Evolutionary conservation across 2,888 invertebrate genomes (phyloP), one percentile per base, ranked within the genome.

Genomic region (Polydrusus pterygomalis): DNA sequence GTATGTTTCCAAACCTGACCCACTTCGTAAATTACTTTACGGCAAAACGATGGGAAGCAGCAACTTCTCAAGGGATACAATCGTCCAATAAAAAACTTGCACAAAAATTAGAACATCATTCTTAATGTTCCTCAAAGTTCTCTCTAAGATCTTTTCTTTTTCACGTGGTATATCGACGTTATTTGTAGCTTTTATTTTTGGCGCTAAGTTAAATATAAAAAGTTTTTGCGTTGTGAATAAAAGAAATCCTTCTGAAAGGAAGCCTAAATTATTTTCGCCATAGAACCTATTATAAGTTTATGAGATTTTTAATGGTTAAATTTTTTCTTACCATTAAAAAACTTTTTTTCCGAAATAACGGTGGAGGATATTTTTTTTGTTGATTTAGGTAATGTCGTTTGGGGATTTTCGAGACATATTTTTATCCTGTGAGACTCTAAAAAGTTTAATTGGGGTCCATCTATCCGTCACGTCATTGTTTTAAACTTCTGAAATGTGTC

Each of bases 101-200:
- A 15, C 47, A 47, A 47, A 47, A 47, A 47, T 47, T 47, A 47
- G 17, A 47, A 15, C 17, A 17, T 47, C 17, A 47, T 47, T 47
- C 47, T 15, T 17, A 47, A 47, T 47, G 47, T 47, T 47, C 17
- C 47, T 2, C 17, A 9, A 47, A 47, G 1, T 15, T 47, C 15
- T 17, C 47, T 17, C 47, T 17, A 47, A 15, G 47, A 47, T 47
- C 47, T 47, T 45, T 45, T 15, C 45, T 47, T 47, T 47, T 47
- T 9, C 47, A 47, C 47, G 47, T 47, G 17, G 17, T 15, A 47
- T 17, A 17, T 47, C 47, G 1, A 17, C 1, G 17, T 47, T 47
- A 47, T 47, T 47, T 47, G 47, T 47, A 47, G 47, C 15, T 17
- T 47, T 47, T 47, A 47, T 47, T 47, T 45, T n/a, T 1, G 17